phyloP scores from a whole-genome alignment of 2,797 vertebrate genomes.

The Lepus townsendii region DNA sequence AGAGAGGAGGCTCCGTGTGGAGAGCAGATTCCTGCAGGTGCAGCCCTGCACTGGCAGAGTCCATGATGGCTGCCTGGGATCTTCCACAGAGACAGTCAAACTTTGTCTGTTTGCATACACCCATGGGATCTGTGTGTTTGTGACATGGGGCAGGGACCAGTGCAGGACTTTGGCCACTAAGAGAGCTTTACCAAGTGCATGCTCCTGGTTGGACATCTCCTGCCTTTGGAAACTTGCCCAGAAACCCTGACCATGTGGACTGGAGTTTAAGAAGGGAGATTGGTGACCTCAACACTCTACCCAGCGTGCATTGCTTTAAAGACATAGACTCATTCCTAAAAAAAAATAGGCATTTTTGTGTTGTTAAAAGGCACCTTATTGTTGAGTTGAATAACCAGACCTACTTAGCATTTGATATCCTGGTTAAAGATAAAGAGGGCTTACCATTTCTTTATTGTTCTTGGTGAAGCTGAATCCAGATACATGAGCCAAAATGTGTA shows the following conservation, averaged over 20 bases:
- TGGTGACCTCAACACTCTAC: background rate
- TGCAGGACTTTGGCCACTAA: background rate
- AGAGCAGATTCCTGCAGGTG: background rate
- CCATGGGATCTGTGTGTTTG: background rate
- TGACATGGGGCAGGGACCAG: too few species aligned
- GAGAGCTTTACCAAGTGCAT: background rate
- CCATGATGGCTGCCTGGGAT: background rate
- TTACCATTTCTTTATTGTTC: background rate
- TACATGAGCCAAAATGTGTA: background rate
- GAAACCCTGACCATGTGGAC: background rate
- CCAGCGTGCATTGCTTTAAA: background rate
- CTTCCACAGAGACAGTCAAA: background rate
- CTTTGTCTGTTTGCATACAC: background rate
- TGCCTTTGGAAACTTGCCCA: background rate
- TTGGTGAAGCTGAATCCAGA: background rate
- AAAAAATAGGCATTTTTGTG: background rate
- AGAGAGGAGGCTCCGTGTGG: background rate
- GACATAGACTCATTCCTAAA: background rate
- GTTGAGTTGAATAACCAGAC: background rate
- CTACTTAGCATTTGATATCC: background rate
- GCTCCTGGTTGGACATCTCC: background rate
- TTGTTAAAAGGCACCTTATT: background rate
- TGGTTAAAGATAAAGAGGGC: background rate
- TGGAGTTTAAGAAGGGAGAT: background rate
- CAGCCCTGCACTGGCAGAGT: background rate